These are phyloP conservation scores for Pantherophis vulpinus DNA, from an alignment of 2,797 vertebrate genomes.

Conservation along the genomic window DNA sequence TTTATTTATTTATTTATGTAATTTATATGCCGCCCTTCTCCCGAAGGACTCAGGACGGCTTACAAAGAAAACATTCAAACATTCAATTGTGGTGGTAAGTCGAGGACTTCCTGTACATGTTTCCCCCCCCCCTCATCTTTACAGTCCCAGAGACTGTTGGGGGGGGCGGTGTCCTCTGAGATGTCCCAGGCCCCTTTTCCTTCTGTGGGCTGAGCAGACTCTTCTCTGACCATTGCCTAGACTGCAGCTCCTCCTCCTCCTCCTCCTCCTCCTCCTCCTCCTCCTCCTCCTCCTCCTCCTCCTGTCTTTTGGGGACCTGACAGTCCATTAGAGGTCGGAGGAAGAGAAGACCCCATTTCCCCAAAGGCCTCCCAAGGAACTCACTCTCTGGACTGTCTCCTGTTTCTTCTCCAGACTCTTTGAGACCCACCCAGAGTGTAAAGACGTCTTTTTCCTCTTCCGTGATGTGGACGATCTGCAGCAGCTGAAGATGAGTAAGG, in stretches of 20 bases:
- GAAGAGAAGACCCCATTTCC: neutral
- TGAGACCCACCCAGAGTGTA: conserved; percentile 59
- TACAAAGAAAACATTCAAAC: no score
- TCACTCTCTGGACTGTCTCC: neutral
- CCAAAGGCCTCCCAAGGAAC: neutral
- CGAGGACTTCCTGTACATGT: no score
- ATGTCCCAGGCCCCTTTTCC: neutral
- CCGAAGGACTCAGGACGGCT: no score
- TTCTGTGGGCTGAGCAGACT: neutral
- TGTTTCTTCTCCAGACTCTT: conserved; percentile 45
- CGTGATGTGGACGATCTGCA: conserved; percentile 50
- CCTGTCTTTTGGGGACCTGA: neutral
- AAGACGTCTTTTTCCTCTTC: conserved; percentile 57
- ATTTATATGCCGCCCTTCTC: no score
- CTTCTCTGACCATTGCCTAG: neutral
- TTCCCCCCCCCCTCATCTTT: neutral
- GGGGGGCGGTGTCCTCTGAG: neutral
- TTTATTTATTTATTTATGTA: no score
- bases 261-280: neutral
- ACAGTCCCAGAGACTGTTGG: neutral
- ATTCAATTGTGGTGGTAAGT: no score
- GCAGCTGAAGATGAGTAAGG: conserved; percentile 48
- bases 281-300: neutral
- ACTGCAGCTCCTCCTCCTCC: neutral
- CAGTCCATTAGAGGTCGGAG: neutral